Base-by-base conservation (phyloP, 2,888 invertebrate species). In the Rhagonycha fulva region DNA sequence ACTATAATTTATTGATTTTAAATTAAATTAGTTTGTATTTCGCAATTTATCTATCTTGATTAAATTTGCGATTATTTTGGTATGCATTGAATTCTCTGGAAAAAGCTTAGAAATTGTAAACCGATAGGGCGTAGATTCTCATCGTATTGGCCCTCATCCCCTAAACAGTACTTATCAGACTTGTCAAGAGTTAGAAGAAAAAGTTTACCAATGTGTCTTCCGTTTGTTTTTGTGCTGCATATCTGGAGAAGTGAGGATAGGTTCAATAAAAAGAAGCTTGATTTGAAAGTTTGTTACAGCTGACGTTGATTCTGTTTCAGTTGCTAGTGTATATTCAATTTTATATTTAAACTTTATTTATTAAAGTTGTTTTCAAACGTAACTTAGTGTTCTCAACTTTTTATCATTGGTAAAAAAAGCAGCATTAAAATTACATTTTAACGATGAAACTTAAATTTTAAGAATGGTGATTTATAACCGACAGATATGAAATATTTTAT, bases 401-500 rank as follows among this genome's bases (percentile, higher is more conserved):
- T 68, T 74, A 67, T 66, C 71, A 74, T 71, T 69, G 70, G 68
- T 75, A 67, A 30, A 62, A 24, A 71, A 76, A 69, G 47, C 23
- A 60, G 62, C 66, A 24, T 66, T 47, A 60, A 69, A 63, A 62
- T 72, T 69, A 71, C 62, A 63, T 66, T 63, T 63, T 60, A 26
- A 62, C 24, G 62, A 73, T 66, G 66, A 68, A 70, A 76, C 72
- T 32, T 68, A 74, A 75, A 76, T 75, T 75, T 72, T 77, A 76
- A 77, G 74, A 80, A 79, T 80, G 72, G 79, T 81, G 81, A 81
- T 81, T 81, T 77, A 80, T 79, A 79, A 77, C 79, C 76, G 78
- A 24, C 77, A 71, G 78, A 79, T 80, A 81, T 74, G 69, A 78
- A 74, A 75, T 70, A 70, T 77, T 77, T 74, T 70, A 77, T 75